Base-by-base conservation (phyloP, 2,888 invertebrate genomes). In the Napeogenes sylphis region DNA sequence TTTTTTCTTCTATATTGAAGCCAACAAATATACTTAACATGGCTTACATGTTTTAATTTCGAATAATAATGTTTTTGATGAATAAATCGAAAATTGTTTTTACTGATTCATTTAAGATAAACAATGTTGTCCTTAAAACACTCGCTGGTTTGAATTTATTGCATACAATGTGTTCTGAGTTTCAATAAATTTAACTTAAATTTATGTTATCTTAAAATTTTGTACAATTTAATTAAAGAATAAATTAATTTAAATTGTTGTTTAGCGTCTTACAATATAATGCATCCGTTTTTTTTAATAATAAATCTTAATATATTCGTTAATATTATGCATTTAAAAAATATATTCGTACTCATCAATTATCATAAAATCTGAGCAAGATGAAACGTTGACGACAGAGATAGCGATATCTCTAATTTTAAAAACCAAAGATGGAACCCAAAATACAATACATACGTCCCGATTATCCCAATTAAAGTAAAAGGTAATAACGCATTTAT, bases 401-500 rank as follows among this genome's bases (percentile, higher is more conserved):
- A 89, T 67, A 76, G 78, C 72, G 67, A 79, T 73, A 81, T 69
- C 76, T 87, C 88, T 88, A 88, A 88, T 84, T 89, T 88, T 85
- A 90, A 90, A 90, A 90, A 89, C 87, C 83, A 90, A 90, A 90
- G 90, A 90, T 90, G 90, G 90, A 88, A 85, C 87, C 90, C 87
- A 80, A 90, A 89, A 85, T 82, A 88, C 86, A 85, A 86, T 87
- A 83, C 85, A 84, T 79, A 80, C 80, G 80, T 85, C 85, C 81
- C 84, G 80, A 87, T 86, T 83, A 81, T 80, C 60, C 64, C 61
- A 61, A 67, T 71, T 60, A 68, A 67, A 64, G 67, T 64, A 67
- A 73, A 73, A 83, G 76, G 80, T 81, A 79, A 76, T 84, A 87
- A 86, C 58, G 47, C 54, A 57, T 59, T 47, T 54, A 56, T 75